Conservation (phyloP, 2,888 invertebrate genomes). For the Melitaea athalia region DNA sequence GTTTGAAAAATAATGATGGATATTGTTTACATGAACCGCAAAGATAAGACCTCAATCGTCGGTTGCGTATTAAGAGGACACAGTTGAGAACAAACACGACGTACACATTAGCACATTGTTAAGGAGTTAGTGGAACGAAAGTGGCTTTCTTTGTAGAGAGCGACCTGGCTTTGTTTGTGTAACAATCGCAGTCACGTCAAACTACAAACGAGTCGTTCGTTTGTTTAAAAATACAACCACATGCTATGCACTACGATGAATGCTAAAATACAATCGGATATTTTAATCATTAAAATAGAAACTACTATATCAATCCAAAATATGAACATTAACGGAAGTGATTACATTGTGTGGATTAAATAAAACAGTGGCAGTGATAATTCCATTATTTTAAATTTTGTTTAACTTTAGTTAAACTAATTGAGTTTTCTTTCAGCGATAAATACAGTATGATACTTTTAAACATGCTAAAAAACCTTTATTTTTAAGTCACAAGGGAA, state of each 20-base stretch:
- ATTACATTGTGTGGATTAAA: too few relatives aligned
- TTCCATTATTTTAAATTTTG: too few relatives aligned
- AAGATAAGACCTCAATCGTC: background rate
- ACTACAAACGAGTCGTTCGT: conserved; percentile 26
- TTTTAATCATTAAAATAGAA: background rate
- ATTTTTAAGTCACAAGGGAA: too few relatives aligned
- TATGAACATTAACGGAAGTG: background rate
- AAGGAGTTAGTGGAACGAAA: conserved; percentile 43
- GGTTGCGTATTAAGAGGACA: conserved; percentile 2
- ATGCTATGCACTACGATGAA: conserved; percentile 2
- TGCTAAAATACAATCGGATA: background rate
- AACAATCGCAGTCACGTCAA: conserved; percentile 41
- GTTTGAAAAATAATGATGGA: background rate
- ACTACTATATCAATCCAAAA: background rate
- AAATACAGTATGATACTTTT: too few relatives aligned
- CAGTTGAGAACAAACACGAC: conserved; percentile 16
- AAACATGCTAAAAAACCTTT: too few relatives aligned
- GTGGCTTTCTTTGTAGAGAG: conserved; percentile 47
- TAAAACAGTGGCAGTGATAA: too few relatives aligned
- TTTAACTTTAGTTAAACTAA: too few relatives aligned
- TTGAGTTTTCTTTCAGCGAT: too few relatives aligned
- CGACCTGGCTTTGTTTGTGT: conserved; percentile 41
- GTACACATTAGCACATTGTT: conserved; percentile 25
- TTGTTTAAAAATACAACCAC: conserved; percentile 36
- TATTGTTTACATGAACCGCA: conserved; percentile 5